Conservation (phyloP, 1,140 invertebrate genomes). For the Caenorhabditis remanei region DNA sequence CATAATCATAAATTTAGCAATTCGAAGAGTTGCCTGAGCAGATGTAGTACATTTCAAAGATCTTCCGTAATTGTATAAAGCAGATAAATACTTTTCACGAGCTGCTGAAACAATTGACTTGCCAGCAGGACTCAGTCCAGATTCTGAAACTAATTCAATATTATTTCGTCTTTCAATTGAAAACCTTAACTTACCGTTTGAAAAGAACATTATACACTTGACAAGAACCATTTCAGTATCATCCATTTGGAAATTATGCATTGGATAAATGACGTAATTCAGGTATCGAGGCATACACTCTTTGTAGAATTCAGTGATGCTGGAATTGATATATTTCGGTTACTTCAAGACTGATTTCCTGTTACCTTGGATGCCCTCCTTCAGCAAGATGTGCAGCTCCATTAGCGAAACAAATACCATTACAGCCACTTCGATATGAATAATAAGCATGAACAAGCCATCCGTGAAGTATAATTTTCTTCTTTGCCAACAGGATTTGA, state of each 20-base stretch:
- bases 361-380: constrained; percentile 57
- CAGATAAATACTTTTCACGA: constrained; percentile 59
- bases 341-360: neutral
- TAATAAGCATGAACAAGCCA: constrained; percentile 63
- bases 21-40: constrained; percentile 49
- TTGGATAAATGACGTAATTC: constrained; percentile 60
- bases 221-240: constrained; percentile 60
- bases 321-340: neutral
- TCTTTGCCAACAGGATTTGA: constrained; percentile 59
- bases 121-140: constrained; percentile 46
- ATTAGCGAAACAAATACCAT: constrained; percentile 62
- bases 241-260: constrained; percentile 61
- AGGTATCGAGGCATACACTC: constrained; percentile 59
- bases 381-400: constrained; percentile 60
- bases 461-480: constrained; percentile 57
- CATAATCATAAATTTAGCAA: constrained; percentile 60
- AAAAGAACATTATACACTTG: constrained; percentile 60
- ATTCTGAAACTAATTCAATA: constrained; percentile 5
- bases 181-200: constrained; percentile 34
- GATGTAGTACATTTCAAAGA: constrained; percentile 16
- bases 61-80: constrained; percentile 60
- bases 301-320: constrained; percentile 60
- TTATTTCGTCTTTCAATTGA: neutral
- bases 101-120: neutral
- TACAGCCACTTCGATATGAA: constrained; percentile 33